Base-by-base conservation (phyloP, 1,140 invertebrate genomes). In the Harpegnathos saltator region DNA sequence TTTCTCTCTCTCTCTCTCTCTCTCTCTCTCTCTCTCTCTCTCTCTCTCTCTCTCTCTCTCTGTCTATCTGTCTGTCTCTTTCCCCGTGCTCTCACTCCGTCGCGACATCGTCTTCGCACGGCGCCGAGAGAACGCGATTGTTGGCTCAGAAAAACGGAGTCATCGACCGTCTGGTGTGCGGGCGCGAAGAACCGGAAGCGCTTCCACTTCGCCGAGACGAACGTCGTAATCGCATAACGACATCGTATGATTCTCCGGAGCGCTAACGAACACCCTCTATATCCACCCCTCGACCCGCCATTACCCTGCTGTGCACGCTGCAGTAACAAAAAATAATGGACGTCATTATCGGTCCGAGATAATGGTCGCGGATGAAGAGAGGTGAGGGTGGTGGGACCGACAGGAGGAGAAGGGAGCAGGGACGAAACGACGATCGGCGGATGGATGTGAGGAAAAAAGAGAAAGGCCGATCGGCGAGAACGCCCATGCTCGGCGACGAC, bases 261-360 rank as follows among this genome's bases (percentile, higher is more conserved):
- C 87, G 85, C 56, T 71, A 82, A 73, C 69, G 83, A 91, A 86
- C 81, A 77, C 83, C 83, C 77, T 74, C 86, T 89, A 75, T 83
- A 81, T 83, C 61, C 38, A 29, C 22, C 50, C 58, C 75, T 82
- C 66, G 71, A 82, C 54, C 82, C 12, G 54, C 75, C 75, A 72
- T 84, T 84, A 87, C 62, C 68, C 63, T 72, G 38, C 63, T 72
- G 38, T 74, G 44, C 69, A 59, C 75, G 85, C 77, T 86, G 85
- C 59, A 19, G 82, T 78, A 83, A 85, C 83, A 91, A 91, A 91
- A 91, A 91, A 89, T 86, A 83, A 83, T 89, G 89, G 85, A 90
- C 87, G 83, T 91, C 90, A 86, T 91, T 91, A 91, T 85, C 85
- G 84, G 69, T 62, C 29, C 66, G 63, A 83, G 82, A 91, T 90